Evolutionary conservation across 2,113 vertebrate species (phyloP).

Genomic region (Camelus bactrianus): DNA sequence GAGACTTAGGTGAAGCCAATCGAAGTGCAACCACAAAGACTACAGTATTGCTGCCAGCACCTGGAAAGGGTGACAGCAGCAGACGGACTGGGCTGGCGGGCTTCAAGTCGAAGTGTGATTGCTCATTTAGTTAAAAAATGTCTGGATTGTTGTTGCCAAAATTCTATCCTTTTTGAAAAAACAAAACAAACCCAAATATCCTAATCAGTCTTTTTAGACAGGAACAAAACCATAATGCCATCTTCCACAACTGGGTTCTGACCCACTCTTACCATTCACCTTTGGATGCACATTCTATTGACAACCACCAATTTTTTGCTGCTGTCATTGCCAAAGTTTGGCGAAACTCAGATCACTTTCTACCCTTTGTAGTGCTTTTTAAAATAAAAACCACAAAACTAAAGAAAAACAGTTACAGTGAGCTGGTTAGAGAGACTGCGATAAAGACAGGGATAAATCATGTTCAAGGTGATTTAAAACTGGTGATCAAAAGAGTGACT

Average conservation of each 20-base stretch:
- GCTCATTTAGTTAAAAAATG: constrained; percentile 30
- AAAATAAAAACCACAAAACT: constrained; percentile 13
- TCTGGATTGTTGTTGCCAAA: background rate
- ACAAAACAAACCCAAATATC: background rate
- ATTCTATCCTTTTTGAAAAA: background rate
- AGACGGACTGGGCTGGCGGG: background rate
- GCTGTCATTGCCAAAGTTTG: background rate
- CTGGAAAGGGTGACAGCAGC: background rate
- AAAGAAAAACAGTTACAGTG: background rate
- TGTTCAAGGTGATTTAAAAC: constrained; percentile 44
- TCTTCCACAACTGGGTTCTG: background rate
- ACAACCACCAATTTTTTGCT: background rate
- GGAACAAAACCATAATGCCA: background rate
- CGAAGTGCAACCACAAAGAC: background rate
- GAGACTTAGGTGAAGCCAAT: background rate
- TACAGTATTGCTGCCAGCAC: background rate
- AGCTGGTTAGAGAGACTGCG: background rate
- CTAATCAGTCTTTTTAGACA: background rate
- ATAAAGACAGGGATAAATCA: background rate
- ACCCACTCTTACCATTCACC: background rate
- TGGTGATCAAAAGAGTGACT: background rate
- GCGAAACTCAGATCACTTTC: background rate
- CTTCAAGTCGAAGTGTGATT: background rate
- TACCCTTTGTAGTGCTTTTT: background rate
- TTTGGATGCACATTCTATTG: background rate